Evolutionary conservation across 2,113 vertebrate genomes (phyloP).

Genomic region (Coregonus clupeaformis): DNA sequence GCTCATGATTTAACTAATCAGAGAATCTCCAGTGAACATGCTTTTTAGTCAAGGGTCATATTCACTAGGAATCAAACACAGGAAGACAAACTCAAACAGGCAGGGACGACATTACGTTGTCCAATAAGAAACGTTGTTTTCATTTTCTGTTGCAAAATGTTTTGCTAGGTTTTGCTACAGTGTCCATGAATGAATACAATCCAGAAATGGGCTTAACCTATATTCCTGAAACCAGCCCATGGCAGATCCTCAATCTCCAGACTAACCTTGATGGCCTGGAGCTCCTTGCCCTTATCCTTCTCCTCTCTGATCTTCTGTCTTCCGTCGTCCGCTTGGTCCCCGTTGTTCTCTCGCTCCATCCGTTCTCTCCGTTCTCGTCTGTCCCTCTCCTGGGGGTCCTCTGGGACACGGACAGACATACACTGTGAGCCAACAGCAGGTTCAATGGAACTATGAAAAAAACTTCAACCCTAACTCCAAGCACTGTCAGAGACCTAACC

Average conservation of each 20-base stretch:
- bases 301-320: conserved; percentile 94
- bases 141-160: no score
- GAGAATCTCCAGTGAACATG: background rate
- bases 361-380: conserved; percentile 88
- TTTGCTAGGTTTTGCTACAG: no score
- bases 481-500: background rate
- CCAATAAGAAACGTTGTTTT: no score
- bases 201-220: no score
- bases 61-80: no score
- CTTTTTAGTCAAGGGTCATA: background rate
- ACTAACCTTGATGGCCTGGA: conserved; percentile 91
- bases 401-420: conserved; percentile 61
- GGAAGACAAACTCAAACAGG: no score
- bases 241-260: background rate
- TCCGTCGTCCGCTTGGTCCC: conserved; percentile 91
- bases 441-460: no score
- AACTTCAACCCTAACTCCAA: no score
- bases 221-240: no score
- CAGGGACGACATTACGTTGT: no score
- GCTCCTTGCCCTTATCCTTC: conserved; percentile 96
- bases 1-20: background rate
- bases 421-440: no score
- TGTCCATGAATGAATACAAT: no score
- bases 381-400: conserved; percentile 96
- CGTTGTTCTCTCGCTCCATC: conserved; percentile 94